Base-by-base conservation (phyloP, 1,140 invertebrate species). In the Drosophila baimaii region DNA sequence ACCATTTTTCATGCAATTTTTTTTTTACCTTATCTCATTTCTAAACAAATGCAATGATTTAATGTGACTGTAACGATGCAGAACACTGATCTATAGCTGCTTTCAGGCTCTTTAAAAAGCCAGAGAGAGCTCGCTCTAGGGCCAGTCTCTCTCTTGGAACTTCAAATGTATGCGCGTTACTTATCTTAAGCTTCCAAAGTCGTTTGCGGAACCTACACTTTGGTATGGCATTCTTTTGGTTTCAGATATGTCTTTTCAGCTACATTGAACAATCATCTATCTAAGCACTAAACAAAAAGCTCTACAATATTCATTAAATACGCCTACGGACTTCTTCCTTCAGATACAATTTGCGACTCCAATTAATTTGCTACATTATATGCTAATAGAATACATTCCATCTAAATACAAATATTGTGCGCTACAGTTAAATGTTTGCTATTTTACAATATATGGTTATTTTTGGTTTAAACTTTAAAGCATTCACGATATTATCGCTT, bases 251-350 rank as follows among this genome's bases (percentile, higher is more conserved):
- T 76, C n/a, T 46, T 55, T 70, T 25, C 13, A 31, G 13, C 49
- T 57, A 31, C 64, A 19, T 29, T 23, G 19, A 64, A 29, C 64
- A 27, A 37, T 49, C 3, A 19, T 29, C 25, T 33, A 51, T 55
- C 23, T 56, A 35, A 35, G 49, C 27, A 43, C 58, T 56, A 31
- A 63, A 51, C 44, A 56, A 63, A 56, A 63, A 57, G 51, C 64
- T 56, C 51, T 69, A 27, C 25, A 25, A 21, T 49, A 33, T 66
- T 76, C 46, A 43, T 31, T 44, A 31, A 72, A 68, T 44, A 47
- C 57, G 63, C 57, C 66, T 63, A 66, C 76, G 75, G 80, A 83
- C 81, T 83, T 68, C 17, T 74, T 43, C 37, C 39, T 55, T 71
- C 70, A 65, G 41, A 56, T 63, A 76, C 70, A 76, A 81, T 52